Conservation (phyloP, 2,888 invertebrate species). For the Amblyjoppa proteus region DNA sequence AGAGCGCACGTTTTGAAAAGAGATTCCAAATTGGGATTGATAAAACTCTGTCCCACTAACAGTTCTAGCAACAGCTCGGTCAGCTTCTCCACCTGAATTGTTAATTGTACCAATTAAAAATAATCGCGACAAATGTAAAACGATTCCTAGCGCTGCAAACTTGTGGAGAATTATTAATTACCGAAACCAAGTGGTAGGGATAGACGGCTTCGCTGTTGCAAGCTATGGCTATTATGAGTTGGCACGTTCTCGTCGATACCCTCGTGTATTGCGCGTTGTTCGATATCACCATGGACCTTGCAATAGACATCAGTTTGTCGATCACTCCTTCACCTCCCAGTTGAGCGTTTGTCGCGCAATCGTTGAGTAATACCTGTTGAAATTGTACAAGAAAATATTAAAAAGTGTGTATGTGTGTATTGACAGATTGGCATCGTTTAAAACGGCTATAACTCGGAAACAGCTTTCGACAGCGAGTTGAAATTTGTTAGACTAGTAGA, state of each 20-base stretch:
- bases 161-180: slow-evolving; percentile 68
- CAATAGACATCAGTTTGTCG: slow-evolving; percentile 82
- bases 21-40: slow-evolving; percentile 81
- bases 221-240: slow-evolving; percentile 83
- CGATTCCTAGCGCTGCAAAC: background rate
- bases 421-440: too few relatives aligned
- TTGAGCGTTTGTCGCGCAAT: slow-evolving; percentile 81
- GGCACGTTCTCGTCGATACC: slow-evolving; percentile 82
- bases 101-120: slow-evolving; percentile 39
- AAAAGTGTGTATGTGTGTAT: background rate
- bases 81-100: slow-evolving; percentile 81
- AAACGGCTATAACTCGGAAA: too few relatives aligned
- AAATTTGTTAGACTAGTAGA: too few relatives aligned
- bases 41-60: slow-evolving; percentile 81
- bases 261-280: slow-evolving; percentile 84
- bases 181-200: slow-evolving; percentile 82
- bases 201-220: slow-evolving; percentile 82
- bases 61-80: slow-evolving; percentile 82
- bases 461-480: too few relatives aligned
- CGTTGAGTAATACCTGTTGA: slow-evolving; percentile 81
- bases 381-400: background rate
- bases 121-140: slow-evolving; percentile 21
- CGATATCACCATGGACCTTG: slow-evolving; percentile 83
- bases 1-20: slow-evolving; percentile 82
- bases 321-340: slow-evolving; percentile 82